These are phyloP conservation scores for Ptilonorhynchus violaceus DNA, from an alignment of 2,113 vertebrate genomes.

Conservation along the genomic window DNA sequence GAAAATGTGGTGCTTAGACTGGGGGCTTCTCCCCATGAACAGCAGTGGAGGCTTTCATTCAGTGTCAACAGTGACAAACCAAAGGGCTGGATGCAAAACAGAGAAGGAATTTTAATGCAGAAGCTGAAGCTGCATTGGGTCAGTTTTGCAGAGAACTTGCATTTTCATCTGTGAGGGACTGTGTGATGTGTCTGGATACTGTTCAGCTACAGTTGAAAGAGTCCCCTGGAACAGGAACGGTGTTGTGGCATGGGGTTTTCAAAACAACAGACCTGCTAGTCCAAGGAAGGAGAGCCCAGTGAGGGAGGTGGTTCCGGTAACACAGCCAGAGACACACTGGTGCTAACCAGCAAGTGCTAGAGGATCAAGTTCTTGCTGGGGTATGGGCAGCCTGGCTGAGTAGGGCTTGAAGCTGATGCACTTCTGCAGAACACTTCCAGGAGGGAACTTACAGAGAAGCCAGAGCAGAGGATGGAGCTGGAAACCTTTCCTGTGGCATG, in stretches of 20 bases:
- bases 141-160: neutral
- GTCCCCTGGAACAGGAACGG: neutral
- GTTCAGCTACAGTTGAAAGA: neutral
- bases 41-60: neutral
- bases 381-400: neutral
- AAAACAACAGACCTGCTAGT: neutral
- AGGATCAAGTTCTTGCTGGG: neutral
- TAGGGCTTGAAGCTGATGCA: neutral
- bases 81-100: neutral
- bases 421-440: neutral
- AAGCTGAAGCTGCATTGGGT: neutral
- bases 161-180: neutral
- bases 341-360: neutral
- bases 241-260: neutral
- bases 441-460: neutral
- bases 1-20: constrained; percentile 35
- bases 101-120: neutral
- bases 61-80: neutral
- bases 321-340: neutral
- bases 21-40: neutral
- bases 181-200: neutral
- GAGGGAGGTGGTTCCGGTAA: neutral
- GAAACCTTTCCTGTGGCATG: neutral
- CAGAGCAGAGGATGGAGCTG: neutral
- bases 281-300: neutral